Percentiles rank a stretch among this genome's conserved stretches.
Conservation (phyloP, 2,113 vertebrate species). For the Progne subis region DNA sequence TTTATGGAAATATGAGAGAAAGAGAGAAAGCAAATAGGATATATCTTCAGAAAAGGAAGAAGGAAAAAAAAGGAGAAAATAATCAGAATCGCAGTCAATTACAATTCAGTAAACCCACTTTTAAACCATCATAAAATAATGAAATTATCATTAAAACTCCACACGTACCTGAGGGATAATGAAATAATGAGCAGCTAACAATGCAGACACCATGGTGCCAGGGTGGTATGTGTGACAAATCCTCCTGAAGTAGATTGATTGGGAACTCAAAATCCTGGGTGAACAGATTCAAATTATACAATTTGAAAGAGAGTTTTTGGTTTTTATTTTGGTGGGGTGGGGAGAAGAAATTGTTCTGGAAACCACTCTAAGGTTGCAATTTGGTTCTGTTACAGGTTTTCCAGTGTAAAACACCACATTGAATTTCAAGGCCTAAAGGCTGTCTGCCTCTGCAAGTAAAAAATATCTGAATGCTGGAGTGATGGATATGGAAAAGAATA, state of each 20-base stretch:
- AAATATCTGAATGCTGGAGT: neutral
- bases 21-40: neutral
- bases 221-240: neutral
- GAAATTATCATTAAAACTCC: conserved; percentile 2
- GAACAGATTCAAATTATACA: neutral
- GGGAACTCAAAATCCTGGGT: neutral
- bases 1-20: neutral
- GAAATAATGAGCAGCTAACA: neutral
- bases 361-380: neutral
- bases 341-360: neutral
- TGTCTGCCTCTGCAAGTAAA: neutral
- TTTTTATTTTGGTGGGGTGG: too few species aligned
- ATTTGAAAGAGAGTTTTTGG: neutral
- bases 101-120: neutral
- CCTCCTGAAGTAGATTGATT: neutral
- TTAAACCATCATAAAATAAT: neutral
- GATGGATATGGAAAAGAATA: conserved; percentile 42
- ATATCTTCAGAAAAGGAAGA: neutral
- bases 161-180: neutral
- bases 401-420: neutral
- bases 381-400: neutral
- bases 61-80: neutral
- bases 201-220: neutral
- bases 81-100: neutral
- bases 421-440: neutral